phyloP scores from a whole-genome alignment of 2,888 invertebrate species.

The Andrena hattorfiana region DNA sequence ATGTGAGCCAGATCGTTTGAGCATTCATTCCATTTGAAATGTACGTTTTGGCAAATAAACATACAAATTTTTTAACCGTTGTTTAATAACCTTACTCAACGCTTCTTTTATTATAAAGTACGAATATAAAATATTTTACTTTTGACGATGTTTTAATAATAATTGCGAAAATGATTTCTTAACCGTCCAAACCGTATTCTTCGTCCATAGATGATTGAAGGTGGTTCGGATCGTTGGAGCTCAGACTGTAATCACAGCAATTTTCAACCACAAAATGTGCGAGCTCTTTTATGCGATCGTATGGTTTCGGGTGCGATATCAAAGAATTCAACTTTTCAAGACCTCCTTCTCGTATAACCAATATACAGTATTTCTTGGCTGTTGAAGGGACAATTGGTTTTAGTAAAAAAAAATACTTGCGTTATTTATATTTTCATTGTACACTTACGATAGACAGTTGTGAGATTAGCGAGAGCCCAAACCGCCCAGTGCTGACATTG shows the following conservation, averaged over 20 bases:
- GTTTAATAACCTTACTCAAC: conserved; percentile 40
- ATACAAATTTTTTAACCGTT: conserved; percentile 21
- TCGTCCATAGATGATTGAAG: conserved; percentile 60
- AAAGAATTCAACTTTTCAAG: conserved; percentile 90
- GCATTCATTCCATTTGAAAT: conserved; percentile 47
- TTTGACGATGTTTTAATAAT: conserved; percentile 26
- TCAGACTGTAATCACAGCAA: conserved; percentile 84
- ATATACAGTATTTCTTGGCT: conserved; percentile 97
- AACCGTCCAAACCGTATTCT: conserved; percentile 64
- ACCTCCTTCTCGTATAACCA: conserved; percentile 95
- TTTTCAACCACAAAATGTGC: conserved; percentile 90
- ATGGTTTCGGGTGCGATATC: conserved; percentile 88
- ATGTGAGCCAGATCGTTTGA: conserved; percentile 47
- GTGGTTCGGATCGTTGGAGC: conserved; percentile 45
- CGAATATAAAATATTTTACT: conserved; percentile 36
- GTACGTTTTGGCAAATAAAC: conserved; percentile 41
- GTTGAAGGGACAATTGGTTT: conserved; percentile 35
- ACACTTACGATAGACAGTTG: conserved; percentile 95
- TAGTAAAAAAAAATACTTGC: conserved; percentile 11
- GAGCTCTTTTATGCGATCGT: conserved; percentile 89
- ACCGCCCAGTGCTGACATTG: conserved; percentile 98
- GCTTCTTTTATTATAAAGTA: conserved; percentile 36
- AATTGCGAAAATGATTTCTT: conserved; percentile 38
- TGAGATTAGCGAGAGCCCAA: conserved; percentile 98
- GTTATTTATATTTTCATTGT: conserved; percentile 7